These are phyloP conservation scores for Nesometra sesokonis DNA, from an alignment of 35 echinoderm and acorn worm species.

Conservation along the genomic window DNA sequence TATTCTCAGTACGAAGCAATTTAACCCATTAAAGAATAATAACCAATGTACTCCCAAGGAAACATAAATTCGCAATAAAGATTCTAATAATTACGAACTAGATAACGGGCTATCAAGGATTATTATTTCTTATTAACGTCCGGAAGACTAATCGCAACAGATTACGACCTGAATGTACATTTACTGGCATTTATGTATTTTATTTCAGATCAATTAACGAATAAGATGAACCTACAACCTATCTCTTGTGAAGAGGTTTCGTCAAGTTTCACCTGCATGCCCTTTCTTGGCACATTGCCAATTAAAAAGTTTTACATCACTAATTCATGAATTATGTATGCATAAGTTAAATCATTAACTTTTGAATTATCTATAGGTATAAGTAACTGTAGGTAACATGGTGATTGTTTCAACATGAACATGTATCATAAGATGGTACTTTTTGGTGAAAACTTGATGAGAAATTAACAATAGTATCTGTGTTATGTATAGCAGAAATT, in stretches of 20 bases:
- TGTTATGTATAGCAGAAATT: too few relatives aligned
- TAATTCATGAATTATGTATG: too few relatives aligned
- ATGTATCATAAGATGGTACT: background rate
- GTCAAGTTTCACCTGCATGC: background rate
- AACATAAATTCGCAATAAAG: background rate
- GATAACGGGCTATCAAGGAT: background rate
- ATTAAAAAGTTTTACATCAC: background rate
- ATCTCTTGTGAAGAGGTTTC: background rate
- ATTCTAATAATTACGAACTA: background rate
- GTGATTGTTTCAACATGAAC: background rate
- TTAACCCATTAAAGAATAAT: background rate
- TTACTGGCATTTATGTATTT: background rate
- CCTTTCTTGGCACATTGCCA: background rate
- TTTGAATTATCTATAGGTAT: background rate
- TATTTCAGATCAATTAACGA: conserved; percentile 1
- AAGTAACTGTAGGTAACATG: too few relatives aligned
- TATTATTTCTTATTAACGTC: background rate
- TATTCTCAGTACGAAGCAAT: background rate
- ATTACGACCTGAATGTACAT: background rate
- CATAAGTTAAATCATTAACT: background rate
- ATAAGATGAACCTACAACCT: background rate
- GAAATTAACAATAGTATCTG: too few relatives aligned
- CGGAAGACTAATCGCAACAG: background rate
- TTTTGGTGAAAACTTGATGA: background rate
- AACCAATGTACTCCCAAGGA: background rate